phyloP scores from a whole-genome alignment of 2,797 vertebrate genomes.

The Enteromius thamalakanensis region DNA sequence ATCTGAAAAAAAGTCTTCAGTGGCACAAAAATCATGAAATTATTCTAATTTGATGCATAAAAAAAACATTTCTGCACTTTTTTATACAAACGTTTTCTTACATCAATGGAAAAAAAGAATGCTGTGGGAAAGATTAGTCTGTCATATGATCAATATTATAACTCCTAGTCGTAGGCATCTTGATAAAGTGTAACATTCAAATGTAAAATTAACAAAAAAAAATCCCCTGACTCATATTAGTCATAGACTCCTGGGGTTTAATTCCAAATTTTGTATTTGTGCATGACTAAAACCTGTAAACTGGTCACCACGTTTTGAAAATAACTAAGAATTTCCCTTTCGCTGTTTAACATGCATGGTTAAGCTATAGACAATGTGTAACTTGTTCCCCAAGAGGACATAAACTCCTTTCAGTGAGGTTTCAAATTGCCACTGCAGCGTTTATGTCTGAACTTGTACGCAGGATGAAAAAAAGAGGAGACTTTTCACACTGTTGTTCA shows the following conservation, averaged over 20 bases:
- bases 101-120: neutral
- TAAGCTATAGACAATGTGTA: slow-evolving; percentile 46
- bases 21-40: neutral
- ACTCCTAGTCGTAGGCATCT: neutral
- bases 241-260: neutral
- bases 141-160: neutral
- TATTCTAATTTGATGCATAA: neutral
- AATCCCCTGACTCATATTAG: neutral
- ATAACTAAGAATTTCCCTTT: slow-evolving; percentile 20
- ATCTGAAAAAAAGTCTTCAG: neutral
- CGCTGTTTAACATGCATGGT: slow-evolving; percentile 30
- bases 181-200: neutral
- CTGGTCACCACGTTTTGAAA: neutral
- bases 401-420: slow-evolving; percentile 41
- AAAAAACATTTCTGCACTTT: neutral
- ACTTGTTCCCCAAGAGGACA: slow-evolving; percentile 40
- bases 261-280: neutral
- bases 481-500: neutral
- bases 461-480: neutral
- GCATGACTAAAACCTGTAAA: neutral
- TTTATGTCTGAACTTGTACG: slow-evolving; percentile 39
- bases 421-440: slow-evolving; percentile 17
- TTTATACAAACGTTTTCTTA: too few relatives aligned
- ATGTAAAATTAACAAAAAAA: neutral
- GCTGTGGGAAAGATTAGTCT: neutral